Conservation (phyloP, 64 coral and sea anemone genomes). For the Acropora tenuis region DNA sequence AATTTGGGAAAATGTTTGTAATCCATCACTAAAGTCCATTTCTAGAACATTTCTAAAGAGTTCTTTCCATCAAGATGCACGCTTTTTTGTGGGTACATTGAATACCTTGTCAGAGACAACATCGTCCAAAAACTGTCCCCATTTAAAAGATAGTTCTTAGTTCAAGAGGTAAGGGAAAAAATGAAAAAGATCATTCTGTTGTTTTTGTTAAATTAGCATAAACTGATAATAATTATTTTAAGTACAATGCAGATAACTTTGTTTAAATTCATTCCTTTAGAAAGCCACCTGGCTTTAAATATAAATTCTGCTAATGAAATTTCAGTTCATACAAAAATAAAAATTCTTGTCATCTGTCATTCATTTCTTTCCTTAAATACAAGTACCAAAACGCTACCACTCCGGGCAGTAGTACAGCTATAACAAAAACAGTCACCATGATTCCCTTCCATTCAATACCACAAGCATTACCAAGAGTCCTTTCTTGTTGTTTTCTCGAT, state of each 20-base stretch:
- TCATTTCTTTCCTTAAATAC: conserved; percentile 4
- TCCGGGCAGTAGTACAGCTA: conserved; percentile 66
- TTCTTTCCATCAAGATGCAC: too few species aligned
- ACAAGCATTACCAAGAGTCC: conserved; percentile 80
- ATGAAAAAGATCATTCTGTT: too few species aligned
- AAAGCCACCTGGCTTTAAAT: conserved; percentile 10
- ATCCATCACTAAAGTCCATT: too few species aligned
- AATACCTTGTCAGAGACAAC: too few species aligned
- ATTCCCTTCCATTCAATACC: conserved; percentile 90
- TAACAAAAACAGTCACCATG: conserved; percentile 55
- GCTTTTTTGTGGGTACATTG: too few species aligned
- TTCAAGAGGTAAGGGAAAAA: too few species aligned
- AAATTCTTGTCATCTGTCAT: conserved; percentile 33
- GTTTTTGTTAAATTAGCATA: too few species aligned
- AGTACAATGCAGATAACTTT: not conserved
- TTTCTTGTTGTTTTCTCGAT: conserved; percentile 68
- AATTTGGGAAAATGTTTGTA: too few species aligned
- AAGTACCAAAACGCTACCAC: conserved; percentile 52
- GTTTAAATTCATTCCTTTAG: not conserved
- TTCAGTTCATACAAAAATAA: conserved; percentile 27
- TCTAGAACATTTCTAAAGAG: too few species aligned
- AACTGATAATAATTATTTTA: not conserved
- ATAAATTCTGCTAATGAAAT: not conserved
- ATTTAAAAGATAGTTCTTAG: too few species aligned
- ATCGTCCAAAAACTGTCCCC: too few species aligned